Percentiles rank a stretch among this genome's conserved stretches.
These are phyloP conservation scores for Bombus terrestris DNA, from an alignment of 1,140 invertebrate genomes.

Conservation along the genomic window DNA sequence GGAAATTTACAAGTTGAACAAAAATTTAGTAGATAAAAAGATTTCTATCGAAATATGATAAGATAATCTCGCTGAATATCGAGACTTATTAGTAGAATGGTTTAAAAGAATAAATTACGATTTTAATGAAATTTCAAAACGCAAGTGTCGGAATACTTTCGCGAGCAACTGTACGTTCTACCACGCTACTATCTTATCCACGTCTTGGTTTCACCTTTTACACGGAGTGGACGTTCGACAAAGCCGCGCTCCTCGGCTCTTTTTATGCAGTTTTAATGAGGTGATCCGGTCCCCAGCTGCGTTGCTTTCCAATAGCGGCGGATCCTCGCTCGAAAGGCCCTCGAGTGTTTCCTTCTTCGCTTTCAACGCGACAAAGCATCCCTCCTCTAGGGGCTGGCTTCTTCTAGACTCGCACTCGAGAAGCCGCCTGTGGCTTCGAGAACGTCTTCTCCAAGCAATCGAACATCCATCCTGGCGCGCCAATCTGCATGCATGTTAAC, in stretches of 20 bases:
- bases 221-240: conserved; percentile 22
- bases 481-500: neutral
- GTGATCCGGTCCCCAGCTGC: conserved; percentile 48
- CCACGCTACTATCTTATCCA: neutral
- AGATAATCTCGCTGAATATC: too few relatives aligned
- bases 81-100: too few relatives aligned
- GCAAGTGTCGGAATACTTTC: too few relatives aligned
- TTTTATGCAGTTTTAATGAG: conserved; percentile 66
- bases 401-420: neutral
- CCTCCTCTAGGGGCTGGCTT: conserved; percentile 24
- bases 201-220: conserved; percentile 8
- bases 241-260: conserved; percentile 31
- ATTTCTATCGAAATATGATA: too few relatives aligned
- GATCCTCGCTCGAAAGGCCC: conserved; percentile 56
- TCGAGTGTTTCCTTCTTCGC: conserved; percentile 62
- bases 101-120: too few relatives aligned
- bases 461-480: neutral
- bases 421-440: neutral
- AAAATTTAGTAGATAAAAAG: too few relatives aligned
- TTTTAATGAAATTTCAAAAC: too few relatives aligned
- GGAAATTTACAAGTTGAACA: too few relatives aligned
- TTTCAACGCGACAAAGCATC: conserved; percentile 57
- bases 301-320: conserved; percentile 22
- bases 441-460: conserved; percentile 12
- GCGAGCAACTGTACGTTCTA: neutral